Evolutionary conservation across 1,140 invertebrate species (phyloP).

Genomic region (Drosophila nikananu): DNA sequence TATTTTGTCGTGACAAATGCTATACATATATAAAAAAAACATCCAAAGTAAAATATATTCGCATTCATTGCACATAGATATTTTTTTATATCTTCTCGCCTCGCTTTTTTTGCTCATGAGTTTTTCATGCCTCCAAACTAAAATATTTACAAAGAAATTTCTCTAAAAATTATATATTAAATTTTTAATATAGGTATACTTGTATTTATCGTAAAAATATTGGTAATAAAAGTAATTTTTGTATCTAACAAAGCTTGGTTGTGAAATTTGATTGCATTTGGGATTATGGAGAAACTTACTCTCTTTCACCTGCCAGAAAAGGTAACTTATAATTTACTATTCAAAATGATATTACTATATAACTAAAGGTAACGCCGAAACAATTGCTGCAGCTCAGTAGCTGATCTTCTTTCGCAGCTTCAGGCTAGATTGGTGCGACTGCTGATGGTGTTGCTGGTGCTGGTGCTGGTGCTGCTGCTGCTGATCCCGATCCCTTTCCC

Average conservation of each 20-base stretch:
- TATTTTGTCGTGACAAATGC: not conserved
- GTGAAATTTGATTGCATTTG: conserved; percentile 25
- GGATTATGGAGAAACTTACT: not conserved
- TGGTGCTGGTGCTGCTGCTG: conserved; percentile 36
- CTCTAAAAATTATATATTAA: conserved; percentile 1
- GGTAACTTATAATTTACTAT: conserved; percentile 30
- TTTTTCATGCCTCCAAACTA: not conserved
- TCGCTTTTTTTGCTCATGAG: not conserved
- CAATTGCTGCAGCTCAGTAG: conserved; percentile 59
- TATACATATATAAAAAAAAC: not conserved
- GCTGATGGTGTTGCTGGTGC: conserved; percentile 28
- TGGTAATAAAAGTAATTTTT: conserved; percentile 3
- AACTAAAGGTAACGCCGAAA: conserved; percentile 14
- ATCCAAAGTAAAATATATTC: not conserved
- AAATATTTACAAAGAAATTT: conserved; percentile 4
- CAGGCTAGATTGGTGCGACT: conserved; percentile 54
- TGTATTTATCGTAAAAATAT: conserved; percentile 7
- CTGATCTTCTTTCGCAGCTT: conserved; percentile 84
- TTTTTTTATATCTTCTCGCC: not conserved
- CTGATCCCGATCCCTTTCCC: conserved; percentile 53
- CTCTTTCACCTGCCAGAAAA: conserved; percentile 8
- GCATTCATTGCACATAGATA: conserved; percentile 3
- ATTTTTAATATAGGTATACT: not conserved
- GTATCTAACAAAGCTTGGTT: not conserved
- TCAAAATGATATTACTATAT: conserved; percentile 12